Percentiles rank a stretch among this genome's conserved stretches.
phyloP scores from a whole-genome alignment of 2,797 vertebrate genomes.

The Schizothorax lantsangensis region DNA sequence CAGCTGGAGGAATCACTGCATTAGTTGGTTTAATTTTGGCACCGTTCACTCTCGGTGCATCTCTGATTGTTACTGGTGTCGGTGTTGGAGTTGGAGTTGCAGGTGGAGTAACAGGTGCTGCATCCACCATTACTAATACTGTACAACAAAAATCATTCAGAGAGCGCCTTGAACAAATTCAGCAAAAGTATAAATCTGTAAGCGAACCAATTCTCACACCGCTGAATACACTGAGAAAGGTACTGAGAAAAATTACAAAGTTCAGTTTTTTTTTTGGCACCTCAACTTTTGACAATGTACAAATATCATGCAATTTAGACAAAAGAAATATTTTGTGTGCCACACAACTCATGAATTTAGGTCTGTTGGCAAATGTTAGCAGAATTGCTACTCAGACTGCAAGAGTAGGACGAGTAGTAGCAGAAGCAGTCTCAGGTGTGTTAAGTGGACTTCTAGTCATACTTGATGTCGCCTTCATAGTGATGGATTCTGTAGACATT shows the following conservation, averaged over 20 bases:
- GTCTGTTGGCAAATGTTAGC: neutral
- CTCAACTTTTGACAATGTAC: neutral
- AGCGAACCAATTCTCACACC: neutral
- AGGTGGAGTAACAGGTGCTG: conserved; percentile 12
- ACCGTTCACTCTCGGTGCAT: neutral
- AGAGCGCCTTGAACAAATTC: neutral
- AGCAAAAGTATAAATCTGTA: neutral
- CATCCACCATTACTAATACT: conserved; percentile 14
- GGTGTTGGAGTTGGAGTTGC: conserved; percentile 8
- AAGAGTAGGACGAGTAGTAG: neutral
- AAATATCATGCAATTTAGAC: neutral
- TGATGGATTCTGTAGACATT: neutral
- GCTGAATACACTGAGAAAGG: neutral
- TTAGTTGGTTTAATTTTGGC: neutral
- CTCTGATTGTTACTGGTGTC: conserved; percentile 2
- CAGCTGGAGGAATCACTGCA: conserved; percentile 4
- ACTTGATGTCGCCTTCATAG: neutral
- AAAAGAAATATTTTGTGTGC: neutral
- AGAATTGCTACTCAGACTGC: neutral
- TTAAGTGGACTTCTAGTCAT: neutral
- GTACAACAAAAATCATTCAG: neutral
- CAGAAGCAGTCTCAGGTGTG: neutral
- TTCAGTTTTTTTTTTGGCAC: neutral
- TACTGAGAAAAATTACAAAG: neutral
- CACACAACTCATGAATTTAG: neutral